Evolutionary conservation across 1,140 invertebrate genomes (phyloP).

Genomic region (Nixonia krombeini): DNA sequence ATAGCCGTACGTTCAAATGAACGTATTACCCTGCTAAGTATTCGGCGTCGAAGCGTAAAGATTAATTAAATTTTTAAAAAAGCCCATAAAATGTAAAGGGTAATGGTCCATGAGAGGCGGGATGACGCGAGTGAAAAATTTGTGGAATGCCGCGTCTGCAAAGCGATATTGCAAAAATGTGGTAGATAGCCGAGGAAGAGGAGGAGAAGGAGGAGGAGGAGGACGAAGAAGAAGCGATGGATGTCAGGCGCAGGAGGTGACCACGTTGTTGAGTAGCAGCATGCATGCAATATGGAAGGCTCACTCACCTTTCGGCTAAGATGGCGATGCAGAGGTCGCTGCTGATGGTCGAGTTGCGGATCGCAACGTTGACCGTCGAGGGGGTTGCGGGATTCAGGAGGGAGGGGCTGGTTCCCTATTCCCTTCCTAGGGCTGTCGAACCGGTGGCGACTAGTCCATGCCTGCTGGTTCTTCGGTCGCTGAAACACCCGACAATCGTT

Average conservation of each 20-base stretch:
- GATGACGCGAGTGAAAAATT: no score
- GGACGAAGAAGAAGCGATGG: no score
- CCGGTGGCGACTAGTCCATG: slow-evolving; percentile 64
- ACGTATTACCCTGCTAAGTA: no score
- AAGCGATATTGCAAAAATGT: no score
- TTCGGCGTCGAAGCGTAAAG: no score
- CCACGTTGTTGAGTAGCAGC: no score
- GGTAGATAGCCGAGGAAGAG: no score
- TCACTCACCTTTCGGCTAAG: slow-evolving; percentile 70
- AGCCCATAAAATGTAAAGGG: no score
- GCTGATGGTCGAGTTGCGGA: slow-evolving; percentile 23
- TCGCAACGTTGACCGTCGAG: slow-evolving; percentile 27
- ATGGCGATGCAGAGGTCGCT: slow-evolving; percentile 62
- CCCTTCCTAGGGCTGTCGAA: slow-evolving; percentile 57
- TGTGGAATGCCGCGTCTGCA: no score
- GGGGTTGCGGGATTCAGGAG: slow-evolving; percentile 35
- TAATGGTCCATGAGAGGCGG: no score
- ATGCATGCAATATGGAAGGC: background rate
- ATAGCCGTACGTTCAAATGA: no score
- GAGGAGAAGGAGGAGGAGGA: no score
- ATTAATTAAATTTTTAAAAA: background rate
- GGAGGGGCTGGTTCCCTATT: slow-evolving; percentile 57
- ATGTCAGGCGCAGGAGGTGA: background rate
- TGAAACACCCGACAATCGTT: slow-evolving; percentile 63
- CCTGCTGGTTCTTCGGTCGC: slow-evolving; percentile 57